These are phyloP conservation scores for Bucco capensis DNA, from an alignment of 2,113 vertebrate species.

Conservation along the genomic window DNA sequence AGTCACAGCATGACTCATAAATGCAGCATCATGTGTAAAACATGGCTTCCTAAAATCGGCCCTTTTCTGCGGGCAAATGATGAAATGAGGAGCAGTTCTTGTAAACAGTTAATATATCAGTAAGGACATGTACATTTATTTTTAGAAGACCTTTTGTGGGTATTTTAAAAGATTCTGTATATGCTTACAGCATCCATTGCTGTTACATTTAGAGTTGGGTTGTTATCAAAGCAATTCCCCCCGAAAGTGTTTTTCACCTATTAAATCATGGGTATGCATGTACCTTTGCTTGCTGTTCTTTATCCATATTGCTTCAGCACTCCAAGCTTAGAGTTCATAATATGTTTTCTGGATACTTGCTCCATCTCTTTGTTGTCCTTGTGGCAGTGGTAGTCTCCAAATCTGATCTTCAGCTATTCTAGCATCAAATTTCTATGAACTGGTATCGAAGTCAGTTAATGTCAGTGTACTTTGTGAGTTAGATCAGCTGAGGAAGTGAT, in stretches of 20 bases:
- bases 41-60: neutral
- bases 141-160: neutral
- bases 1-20: neutral
- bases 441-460: neutral
- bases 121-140: fast-evolving
- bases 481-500: neutral
- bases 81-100: neutral
- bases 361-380: neutral
- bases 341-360: neutral
- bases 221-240: neutral
- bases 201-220: neutral
- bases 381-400: neutral
- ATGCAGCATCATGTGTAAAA: neutral
- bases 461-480: neutral
- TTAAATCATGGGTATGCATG: neutral
- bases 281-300: neutral
- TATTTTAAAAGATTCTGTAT: neutral
- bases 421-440: neutral
- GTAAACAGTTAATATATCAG: neutral
- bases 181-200: neutral
- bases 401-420: neutral
- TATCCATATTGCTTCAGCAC: neutral
- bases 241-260: neutral
- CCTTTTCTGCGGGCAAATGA: neutral
- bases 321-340: neutral